Evolutionary conservation across 1,140 invertebrate genomes (phyloP).

Genomic region (Drosophila sp.): DNA sequence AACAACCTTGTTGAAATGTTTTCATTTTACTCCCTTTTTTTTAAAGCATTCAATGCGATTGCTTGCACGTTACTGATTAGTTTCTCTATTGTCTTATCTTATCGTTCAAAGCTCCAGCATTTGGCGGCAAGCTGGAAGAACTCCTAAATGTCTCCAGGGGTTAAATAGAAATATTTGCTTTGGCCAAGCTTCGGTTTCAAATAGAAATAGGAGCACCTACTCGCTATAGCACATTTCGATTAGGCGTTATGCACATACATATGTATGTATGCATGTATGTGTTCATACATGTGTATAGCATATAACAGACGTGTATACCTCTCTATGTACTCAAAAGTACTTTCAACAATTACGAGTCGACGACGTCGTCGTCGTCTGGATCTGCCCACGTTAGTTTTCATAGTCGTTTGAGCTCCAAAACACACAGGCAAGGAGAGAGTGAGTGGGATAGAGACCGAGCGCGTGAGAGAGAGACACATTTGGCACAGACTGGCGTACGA

Average conservation of each 20-base stretch:
- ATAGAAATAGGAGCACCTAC: constrained; percentile 52
- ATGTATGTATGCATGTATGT: constrained; percentile 16
- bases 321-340: constrained; percentile 60
- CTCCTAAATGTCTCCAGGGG: constrained; percentile 16
- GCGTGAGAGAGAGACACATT: constrained; percentile 33
- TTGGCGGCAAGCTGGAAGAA: neutral
- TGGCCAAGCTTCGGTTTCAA: constrained; percentile 31
- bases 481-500: constrained; percentile 35
- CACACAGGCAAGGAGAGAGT: constrained; percentile 35
- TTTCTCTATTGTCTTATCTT: constrained; percentile 35
- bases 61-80: constrained; percentile 6
- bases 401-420: constrained; percentile 70
- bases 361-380: constrained; percentile 42
- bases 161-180: neutral
- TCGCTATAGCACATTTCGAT: constrained; percentile 67
- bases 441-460: constrained; percentile 8
- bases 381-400: constrained; percentile 70
- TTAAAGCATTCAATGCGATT: constrained; percentile 23
- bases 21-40: constrained; percentile 4
- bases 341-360: constrained; percentile 79
- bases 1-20: constrained; percentile 58
- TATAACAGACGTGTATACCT: constrained; percentile 20
- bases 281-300: neutral
- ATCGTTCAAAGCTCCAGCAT: constrained; percentile 26
- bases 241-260: constrained; percentile 60